phyloP scores from a whole-genome alignment of 2,113 vertebrate species.

The Cryptoleucopteryx plumbea region DNA sequence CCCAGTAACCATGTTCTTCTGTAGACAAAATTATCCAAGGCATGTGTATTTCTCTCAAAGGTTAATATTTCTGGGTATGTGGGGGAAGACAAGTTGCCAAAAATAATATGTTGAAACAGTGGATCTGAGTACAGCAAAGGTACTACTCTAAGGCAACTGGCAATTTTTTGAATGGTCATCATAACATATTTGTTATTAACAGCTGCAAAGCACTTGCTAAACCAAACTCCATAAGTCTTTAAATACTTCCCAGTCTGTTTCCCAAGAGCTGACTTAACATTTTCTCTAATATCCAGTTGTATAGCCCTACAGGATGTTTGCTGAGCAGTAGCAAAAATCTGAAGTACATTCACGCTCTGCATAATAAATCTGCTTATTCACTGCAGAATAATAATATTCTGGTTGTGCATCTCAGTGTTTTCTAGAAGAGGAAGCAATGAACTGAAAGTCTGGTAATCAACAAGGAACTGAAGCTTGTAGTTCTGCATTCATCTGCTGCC shows the following conservation, averaged over 20 bases:
- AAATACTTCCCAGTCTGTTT: neutral
- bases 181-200: neutral
- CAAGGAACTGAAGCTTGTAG: slow-evolving; percentile 18
- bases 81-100: neutral
- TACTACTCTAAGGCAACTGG: neutral
- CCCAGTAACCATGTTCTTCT: neutral
- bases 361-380: slow-evolving; percentile 40
- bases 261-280: slow-evolving; percentile 10
- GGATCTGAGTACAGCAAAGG: neutral
- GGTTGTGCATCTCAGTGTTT: neutral
- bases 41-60: neutral
- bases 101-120: neutral
- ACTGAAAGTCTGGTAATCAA: slow-evolving; percentile 28
- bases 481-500: slow-evolving; percentile 8
- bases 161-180: neutral
- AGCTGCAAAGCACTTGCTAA: neutral
- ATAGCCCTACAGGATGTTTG: slow-evolving; percentile 3
- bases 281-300: neutral
- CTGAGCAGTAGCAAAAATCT: slow-evolving; percentile 23
- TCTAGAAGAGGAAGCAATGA: slow-evolving; percentile 16
- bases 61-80: neutral
- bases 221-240: neutral
- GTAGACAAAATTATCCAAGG: neutral
- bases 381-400: slow-evolving; percentile 10
- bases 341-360: neutral